Percentiles rank a stretch among this genome's conserved stretches.
Conservation (phyloP, 2,888 invertebrate species). For the Dolichomitus sp. region DNA sequence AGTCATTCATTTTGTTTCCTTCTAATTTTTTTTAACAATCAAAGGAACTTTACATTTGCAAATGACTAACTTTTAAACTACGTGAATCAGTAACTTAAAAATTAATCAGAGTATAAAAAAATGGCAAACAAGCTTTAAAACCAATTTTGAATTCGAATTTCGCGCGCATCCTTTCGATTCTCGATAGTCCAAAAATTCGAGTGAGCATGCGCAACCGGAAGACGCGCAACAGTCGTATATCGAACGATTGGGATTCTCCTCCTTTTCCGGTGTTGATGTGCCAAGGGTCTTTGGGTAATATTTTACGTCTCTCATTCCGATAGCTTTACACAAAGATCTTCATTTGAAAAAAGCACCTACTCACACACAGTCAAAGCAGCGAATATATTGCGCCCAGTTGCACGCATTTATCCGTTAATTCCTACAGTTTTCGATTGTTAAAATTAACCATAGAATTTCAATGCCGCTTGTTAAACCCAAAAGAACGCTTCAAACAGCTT, state of each 20-base stretch:
- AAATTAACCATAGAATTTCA: constrained; percentile 22
- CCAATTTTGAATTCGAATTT: neutral
- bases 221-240: constrained; percentile 72
- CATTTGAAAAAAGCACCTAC: constrained; percentile 31
- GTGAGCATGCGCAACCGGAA: constrained; percentile 68
- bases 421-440: neutral
- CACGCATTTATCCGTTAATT: constrained; percentile 27
- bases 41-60: too few relatives aligned
- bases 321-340: constrained; percentile 74
- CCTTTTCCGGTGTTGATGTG: constrained; percentile 83
- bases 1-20: too few relatives aligned
- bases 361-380: constrained; percentile 37
- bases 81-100: too few relatives aligned
- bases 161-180: neutral
- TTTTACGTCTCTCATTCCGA: constrained; percentile 83
- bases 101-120: neutral
- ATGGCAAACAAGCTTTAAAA: neutral
- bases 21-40: too few relatives aligned
- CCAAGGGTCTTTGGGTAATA: constrained; percentile 82
- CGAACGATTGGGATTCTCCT: constrained; percentile 72
- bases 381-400: constrained; percentile 22
- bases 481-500: constrained; percentile 20
- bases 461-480: constrained; percentile 42
- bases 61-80: too few relatives aligned
- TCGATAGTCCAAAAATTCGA: neutral